Conservation (phyloP, 2,888 invertebrate genomes). For the Unio delphinus region DNA sequence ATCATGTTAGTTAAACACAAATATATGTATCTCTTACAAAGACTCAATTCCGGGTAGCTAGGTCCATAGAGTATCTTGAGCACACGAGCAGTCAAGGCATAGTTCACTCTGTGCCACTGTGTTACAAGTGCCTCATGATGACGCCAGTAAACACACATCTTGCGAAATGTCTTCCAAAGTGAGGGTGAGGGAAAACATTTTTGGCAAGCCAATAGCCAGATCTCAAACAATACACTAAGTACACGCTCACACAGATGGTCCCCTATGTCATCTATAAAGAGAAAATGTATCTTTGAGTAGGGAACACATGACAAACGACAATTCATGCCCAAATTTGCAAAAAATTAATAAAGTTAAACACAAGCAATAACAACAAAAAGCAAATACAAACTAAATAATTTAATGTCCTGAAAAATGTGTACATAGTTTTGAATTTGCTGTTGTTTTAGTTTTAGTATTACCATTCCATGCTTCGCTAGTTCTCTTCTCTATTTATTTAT, state of each 20-base stretch:
- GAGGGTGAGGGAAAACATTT: slow-evolving; percentile 94
- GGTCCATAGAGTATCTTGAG: slow-evolving; percentile 88
- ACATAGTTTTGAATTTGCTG: too few species aligned
- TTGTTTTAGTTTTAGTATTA: too few species aligned
- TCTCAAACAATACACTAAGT: slow-evolving; percentile 92
- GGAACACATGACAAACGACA: not conserved
- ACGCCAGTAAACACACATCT: slow-evolving; percentile 93
- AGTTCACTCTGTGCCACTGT: slow-evolving; percentile 95
- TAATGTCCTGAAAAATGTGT: too few species aligned
- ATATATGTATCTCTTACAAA: slow-evolving; percentile 50
- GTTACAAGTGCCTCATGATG: slow-evolving; percentile 93
- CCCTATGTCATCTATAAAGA: slow-evolving; percentile 85
- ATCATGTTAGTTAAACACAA: too few species aligned
- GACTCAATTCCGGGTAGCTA: slow-evolving; percentile 68
- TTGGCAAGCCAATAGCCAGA: slow-evolving; percentile 84
- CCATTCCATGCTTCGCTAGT: too few species aligned
- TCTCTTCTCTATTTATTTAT: too few species aligned
- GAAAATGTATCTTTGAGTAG: not conserved
- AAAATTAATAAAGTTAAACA: not conserved
- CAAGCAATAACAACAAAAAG: too few species aligned
- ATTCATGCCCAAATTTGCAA: not conserved
- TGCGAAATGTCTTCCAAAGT: slow-evolving; percentile 93
- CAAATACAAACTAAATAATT: too few species aligned
- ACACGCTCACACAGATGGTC: slow-evolving; percentile 95
- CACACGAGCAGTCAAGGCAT: slow-evolving; percentile 88